Evolutionary conservation across 2,888 invertebrate species (phyloP).

Genomic region (Athalia cordata): DNA sequence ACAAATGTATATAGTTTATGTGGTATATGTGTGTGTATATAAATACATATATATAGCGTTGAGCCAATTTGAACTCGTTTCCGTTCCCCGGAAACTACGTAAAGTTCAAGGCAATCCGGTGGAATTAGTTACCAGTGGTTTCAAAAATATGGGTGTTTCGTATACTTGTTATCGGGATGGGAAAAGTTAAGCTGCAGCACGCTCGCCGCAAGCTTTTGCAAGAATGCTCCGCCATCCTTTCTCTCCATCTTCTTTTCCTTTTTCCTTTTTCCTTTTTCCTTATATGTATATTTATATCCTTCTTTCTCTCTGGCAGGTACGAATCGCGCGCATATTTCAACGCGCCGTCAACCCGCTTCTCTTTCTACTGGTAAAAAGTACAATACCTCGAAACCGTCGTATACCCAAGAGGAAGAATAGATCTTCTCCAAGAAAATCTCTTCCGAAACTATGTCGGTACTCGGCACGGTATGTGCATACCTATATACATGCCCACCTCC

Average conservation of each 20-base stretch:
- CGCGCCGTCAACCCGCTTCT: neutral
- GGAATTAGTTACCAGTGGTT: conserved; percentile 27
- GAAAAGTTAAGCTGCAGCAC: conserved; percentile 42
- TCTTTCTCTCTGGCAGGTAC: conserved; percentile 1
- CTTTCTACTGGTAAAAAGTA: too few relatives aligned
- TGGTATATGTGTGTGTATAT: too few relatives aligned
- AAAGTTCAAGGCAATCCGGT: conserved; percentile 32
- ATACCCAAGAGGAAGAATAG: neutral
- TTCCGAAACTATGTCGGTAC: neutral
- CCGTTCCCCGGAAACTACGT: conserved; percentile 23
- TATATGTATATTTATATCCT: too few relatives aligned
- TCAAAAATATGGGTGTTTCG: conserved; percentile 45
- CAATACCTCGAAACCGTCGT: too few relatives aligned
- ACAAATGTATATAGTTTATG: too few relatives aligned
- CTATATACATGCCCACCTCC: neutral
- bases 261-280: neutral
- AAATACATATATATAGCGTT: neutral
- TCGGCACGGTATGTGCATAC: neutral
- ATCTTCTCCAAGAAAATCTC: neutral
- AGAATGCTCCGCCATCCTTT: neutral
- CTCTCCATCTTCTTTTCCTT: neutral
- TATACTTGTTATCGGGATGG: conserved; percentile 44
- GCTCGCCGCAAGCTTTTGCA: conserved; percentile 11
- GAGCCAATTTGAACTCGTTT: neutral
- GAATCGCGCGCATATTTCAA: conserved; percentile 33